Conservation (phyloP, 2,113 vertebrate genomes). For the Nothoprocta pentlandii region DNA sequence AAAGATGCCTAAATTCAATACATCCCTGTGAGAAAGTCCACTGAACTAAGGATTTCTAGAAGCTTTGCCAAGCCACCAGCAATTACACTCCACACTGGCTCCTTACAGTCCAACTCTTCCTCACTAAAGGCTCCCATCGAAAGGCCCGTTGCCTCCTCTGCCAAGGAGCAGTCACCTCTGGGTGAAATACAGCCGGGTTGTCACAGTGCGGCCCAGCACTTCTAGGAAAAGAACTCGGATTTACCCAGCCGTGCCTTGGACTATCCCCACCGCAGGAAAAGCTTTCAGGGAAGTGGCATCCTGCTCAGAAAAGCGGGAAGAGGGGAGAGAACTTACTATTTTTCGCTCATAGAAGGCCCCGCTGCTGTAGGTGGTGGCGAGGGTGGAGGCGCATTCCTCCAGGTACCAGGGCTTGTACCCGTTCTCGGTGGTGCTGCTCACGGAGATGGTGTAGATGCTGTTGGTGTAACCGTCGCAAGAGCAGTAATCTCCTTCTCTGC, state of each 20-base stretch:
- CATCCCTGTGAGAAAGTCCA: neutral
- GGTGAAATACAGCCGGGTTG: neutral
- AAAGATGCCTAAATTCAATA: neutral
- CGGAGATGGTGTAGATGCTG: constrained; percentile 94
- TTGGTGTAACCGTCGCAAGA: constrained; percentile 94
- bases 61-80: neutral
- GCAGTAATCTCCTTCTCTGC: constrained; percentile 89
- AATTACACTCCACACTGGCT: neutral
- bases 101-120: neutral
- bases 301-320: neutral
- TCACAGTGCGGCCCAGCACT: neutral
- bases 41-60: neutral
- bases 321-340: constrained; percentile 79
- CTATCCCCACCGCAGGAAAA: neutral
- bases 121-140: neutral
- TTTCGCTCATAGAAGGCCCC: constrained; percentile 89
- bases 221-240: neutral
- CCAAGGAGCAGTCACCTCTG: neutral
- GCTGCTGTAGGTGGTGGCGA: constrained; percentile 89
- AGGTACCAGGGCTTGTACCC: constrained; percentile 88
- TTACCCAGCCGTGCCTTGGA: neutral
- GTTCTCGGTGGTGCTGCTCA: constrained; percentile 88
- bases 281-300: neutral
- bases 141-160: neutral
- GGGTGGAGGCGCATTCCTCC: constrained; percentile 91